These are phyloP conservation scores for Lordiphosa clarofinis DNA, from an alignment of 1,140 invertebrate species.

Conservation along the genomic window DNA sequence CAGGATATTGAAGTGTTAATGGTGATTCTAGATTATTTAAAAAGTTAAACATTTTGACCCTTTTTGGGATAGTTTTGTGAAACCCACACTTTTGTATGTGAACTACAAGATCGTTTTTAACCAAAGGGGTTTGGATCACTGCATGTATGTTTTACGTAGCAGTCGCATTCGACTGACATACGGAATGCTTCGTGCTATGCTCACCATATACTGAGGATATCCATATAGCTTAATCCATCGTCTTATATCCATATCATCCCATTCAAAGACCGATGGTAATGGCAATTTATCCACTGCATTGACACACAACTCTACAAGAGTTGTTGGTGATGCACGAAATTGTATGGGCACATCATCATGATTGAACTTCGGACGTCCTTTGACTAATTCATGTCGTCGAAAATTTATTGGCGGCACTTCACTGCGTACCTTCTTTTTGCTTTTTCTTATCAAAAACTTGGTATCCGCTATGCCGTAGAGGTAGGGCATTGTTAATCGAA, in stretches of 20 bases:
- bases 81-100: no score
- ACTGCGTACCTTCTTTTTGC: not conserved
- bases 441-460: constrained; percentile 36
- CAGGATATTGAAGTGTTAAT: no score
- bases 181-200: no score
- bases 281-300: constrained; percentile 52
- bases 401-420: constrained; percentile 31
- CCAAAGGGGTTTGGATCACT: no score
- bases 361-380: constrained; percentile 34
- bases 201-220: constrained; percentile 63
- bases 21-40: no score
- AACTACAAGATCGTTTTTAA: no score
- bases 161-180: no score
- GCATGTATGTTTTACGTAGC: no score
- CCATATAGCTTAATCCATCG: constrained; percentile 50
- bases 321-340: constrained; percentile 35
- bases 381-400: constrained; percentile 13
- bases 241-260: constrained; percentile 49
- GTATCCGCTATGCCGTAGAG: constrained; percentile 61
- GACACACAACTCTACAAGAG: constrained; percentile 39
- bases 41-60: no score
- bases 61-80: no score
- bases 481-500: constrained; percentile 41
- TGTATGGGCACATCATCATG: constrained; percentile 48
- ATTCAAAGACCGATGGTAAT: constrained; percentile 46